These are phyloP conservation scores for Sturmia bella DNA, from an alignment of 2,888 invertebrate species.

Conservation along the genomic window DNA sequence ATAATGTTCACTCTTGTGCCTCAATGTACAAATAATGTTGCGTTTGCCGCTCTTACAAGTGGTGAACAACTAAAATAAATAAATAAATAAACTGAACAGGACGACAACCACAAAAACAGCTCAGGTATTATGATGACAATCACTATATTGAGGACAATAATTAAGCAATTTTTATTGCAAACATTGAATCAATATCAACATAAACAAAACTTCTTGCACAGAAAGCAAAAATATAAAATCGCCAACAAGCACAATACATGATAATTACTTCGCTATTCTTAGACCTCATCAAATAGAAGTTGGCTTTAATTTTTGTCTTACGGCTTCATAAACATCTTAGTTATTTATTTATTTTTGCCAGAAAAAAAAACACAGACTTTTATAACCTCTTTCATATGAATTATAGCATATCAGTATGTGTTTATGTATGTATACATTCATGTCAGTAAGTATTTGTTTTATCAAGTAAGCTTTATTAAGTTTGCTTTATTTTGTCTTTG, in stretches of 20 bases:
- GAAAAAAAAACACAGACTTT: too few species aligned
- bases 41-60: constrained; percentile 70
- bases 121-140: constrained; percentile 12
- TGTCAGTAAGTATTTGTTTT: neutral
- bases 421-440: neutral
- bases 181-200: constrained; percentile 57
- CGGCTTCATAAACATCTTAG: neutral
- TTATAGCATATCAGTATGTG: constrained; percentile 1
- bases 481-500: constrained; percentile 19
- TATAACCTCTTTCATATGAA: neutral
- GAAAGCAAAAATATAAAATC: neutral
- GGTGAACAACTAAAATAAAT: constrained; percentile 59
- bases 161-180: constrained; percentile 61
- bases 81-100: constrained; percentile 44
- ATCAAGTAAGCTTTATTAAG: neutral
- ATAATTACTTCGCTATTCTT: too few species aligned
- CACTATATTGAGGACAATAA: constrained; percentile 46
- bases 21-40: constrained; percentile 52
- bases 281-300: too few species aligned
- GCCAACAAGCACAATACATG: constrained; percentile 26
- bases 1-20: constrained; percentile 48
- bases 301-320: too few species aligned
- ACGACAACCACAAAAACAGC: constrained; percentile 24
- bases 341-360: too few species aligned
- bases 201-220: constrained; percentile 20